These are phyloP conservation scores for Cheilosia urbana DNA, from an alignment of 2,888 invertebrate genomes.

Conservation along the genomic window DNA sequence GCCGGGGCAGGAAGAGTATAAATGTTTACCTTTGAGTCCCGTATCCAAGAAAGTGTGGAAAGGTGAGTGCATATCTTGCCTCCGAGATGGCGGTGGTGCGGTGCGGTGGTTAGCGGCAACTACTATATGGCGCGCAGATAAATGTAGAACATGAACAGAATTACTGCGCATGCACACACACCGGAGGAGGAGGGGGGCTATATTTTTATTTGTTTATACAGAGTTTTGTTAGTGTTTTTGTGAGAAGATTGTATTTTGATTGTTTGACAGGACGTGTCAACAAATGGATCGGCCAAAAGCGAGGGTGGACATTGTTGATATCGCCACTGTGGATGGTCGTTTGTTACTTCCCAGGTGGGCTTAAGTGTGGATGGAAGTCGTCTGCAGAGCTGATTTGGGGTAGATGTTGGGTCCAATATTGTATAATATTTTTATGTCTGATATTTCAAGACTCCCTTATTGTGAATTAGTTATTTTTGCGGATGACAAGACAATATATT, in stretches of 20 bases:
- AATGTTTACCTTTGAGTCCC: conserved; percentile 52
- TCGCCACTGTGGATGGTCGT: not conserved
- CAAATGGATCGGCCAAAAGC: conserved; percentile 7
- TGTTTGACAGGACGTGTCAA: conserved; percentile 60
- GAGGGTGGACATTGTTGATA: not conserved
- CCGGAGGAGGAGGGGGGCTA: conserved; percentile 23
- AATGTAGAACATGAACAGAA: conserved; percentile 39
- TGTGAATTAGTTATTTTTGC: too few relatives aligned
- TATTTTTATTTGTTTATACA: conserved; percentile 26
- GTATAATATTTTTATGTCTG: too few relatives aligned
- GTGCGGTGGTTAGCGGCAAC: conserved; percentile 4
- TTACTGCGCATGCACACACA: not conserved
- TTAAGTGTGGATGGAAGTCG: too few relatives aligned
- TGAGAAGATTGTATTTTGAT: conserved; percentile 48
- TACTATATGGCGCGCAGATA: conserved; percentile 35
- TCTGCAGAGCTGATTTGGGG: too few relatives aligned
- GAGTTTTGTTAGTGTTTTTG: too few relatives aligned
- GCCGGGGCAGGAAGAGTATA: conserved; percentile 52
- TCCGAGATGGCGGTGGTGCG: not conserved
- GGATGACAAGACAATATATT: too few relatives aligned
- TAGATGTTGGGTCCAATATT: too few relatives aligned
- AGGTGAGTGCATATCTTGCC: conserved; percentile 28
- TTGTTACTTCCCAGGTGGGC: too few relatives aligned
- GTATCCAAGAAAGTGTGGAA: conserved; percentile 66
- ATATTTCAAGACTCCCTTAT: too few relatives aligned